Percentiles rank a stretch among this genome's conserved stretches.
Evolutionary conservation across 2,888 invertebrate genomes (phyloP).

Genomic region (Epinotia ramella): DNA sequence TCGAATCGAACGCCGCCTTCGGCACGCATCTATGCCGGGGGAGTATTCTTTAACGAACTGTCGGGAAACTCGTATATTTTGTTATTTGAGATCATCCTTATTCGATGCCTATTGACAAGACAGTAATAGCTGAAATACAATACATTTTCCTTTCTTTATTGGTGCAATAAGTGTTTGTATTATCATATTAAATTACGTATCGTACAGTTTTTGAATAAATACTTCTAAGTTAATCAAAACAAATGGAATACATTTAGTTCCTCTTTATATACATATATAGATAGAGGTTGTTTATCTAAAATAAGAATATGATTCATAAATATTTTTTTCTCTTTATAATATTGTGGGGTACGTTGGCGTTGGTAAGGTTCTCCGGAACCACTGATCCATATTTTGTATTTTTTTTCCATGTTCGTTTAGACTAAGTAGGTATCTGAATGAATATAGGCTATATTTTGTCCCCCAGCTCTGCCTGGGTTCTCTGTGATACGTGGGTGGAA

Average conservation of each 20-base stretch:
- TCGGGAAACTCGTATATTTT: constrained; percentile 43
- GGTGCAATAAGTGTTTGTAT: not conserved
- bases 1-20: constrained; percentile 54
- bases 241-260: not conserved
- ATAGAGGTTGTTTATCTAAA: no score
- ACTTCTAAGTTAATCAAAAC: not conserved
- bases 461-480: no score
- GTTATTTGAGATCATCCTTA: constrained; percentile 35
- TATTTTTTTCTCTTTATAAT: no score
- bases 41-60: constrained; percentile 51
- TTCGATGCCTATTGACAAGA: constrained; percentile 6
- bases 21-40: constrained; percentile 54
- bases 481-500: no score
- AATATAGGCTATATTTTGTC: no score
- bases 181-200: not conserved
- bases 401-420: no score
- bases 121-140: not conserved
- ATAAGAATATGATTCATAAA: no score
- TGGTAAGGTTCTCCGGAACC: no score
- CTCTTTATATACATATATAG: not conserved
- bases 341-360: no score
- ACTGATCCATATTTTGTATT: no score
- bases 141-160: not conserved
- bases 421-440: no score
- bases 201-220: no score